Conservation (phyloP, 1,140 invertebrate species). For the Nilaparvata lugens region DNA sequence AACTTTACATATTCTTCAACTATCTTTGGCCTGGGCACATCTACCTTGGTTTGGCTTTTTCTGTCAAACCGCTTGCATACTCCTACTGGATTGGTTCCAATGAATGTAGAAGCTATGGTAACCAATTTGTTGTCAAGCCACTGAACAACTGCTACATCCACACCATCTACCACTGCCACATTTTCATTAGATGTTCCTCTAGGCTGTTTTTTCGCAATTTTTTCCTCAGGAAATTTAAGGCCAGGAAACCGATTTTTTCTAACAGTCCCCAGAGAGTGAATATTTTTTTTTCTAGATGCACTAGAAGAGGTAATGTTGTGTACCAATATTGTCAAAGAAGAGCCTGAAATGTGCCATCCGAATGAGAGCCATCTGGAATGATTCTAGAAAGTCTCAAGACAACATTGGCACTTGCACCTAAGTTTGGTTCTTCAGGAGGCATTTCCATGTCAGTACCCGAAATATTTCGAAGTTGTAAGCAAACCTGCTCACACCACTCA, state of each 20-base stretch:
- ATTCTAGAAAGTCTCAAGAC: neutral
- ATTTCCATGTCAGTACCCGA: neutral
- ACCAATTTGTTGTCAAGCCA: neutral
- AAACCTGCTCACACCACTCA: neutral
- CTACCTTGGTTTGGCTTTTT: neutral
- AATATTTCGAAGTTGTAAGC: neutral
- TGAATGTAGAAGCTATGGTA: neutral
- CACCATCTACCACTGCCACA: neutral
- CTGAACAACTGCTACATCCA: neutral
- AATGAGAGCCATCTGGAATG: too few relatives aligned
- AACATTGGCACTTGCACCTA: neutral
- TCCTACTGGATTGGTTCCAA: neutral
- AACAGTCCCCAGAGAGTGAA: neutral
- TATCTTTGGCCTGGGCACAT: neutral
- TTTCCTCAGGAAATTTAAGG: neutral
- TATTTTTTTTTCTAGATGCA: neutral
- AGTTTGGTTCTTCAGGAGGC: neutral
- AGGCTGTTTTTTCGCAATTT: neutral
- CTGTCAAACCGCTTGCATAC: neutral
- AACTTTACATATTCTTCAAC: neutral
- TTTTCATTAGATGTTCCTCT: neutral
- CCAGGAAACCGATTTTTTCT: too few relatives aligned
- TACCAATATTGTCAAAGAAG: neutral
- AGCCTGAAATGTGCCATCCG: too few relatives aligned
- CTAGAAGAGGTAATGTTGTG: too few relatives aligned